Percentiles rank a stretch among this genome's conserved stretches.
These are phyloP conservation scores for Reticulitermes lucifugus DNA, from an alignment of 2,888 invertebrate genomes.

Conservation along the genomic window DNA sequence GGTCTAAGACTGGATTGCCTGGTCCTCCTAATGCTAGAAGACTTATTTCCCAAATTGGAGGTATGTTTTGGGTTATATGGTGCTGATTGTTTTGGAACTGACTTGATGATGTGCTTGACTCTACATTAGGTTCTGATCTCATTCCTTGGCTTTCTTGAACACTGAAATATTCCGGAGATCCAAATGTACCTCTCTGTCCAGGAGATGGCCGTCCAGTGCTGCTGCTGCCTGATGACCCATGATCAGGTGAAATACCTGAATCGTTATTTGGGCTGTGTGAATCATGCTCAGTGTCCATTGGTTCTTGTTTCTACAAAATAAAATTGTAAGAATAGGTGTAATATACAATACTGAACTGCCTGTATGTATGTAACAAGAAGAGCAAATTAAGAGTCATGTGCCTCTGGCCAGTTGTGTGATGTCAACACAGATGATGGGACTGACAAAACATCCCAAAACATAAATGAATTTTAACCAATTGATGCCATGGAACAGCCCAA, in stretches of 20 bases:
- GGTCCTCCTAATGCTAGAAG: not conserved
- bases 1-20: too few species aligned
- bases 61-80: not conserved
- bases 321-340: slow-evolving; percentile 42
- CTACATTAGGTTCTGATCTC: not conserved
- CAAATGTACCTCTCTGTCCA: not conserved
- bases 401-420: too few species aligned
- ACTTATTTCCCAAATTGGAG: not conserved
- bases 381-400: too few species aligned
- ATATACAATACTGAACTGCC: too few species aligned
- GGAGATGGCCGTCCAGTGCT: slow-evolving; percentile 53
- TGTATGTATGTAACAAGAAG: too few species aligned
- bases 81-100: not conserved
- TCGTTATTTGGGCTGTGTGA: slow-evolving; percentile 68
- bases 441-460: too few species aligned
- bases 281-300: slow-evolving; percentile 63
- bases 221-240: slow-evolving; percentile 69
- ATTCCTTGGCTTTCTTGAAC: not conserved
- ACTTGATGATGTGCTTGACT: not conserved
- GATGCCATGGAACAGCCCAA: too few species aligned
- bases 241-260: slow-evolving; percentile 72
- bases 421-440: too few species aligned
- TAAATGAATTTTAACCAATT: too few species aligned
- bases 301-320: slow-evolving; percentile 70
- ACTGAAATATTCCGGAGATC: not conserved